phyloP scores from a whole-genome alignment of 2,797 vertebrate genomes.

The Smutsia gigantea region DNA sequence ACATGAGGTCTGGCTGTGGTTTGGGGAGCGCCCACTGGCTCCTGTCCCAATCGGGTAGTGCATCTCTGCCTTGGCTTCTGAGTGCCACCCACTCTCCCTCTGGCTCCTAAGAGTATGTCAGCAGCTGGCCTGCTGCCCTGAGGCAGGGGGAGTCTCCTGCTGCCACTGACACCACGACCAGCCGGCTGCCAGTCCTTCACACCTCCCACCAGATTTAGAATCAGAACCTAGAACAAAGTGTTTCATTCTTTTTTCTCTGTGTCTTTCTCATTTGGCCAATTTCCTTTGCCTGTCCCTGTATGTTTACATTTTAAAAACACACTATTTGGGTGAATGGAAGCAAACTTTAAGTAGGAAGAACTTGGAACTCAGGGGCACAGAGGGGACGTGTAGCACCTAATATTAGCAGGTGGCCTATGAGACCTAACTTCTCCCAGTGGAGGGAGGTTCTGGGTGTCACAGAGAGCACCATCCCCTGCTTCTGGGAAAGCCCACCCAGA shows the following conservation, averaged over 20 bases:
- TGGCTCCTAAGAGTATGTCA: neutral
- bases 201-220: conserved; percentile 64
- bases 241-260: conserved; percentile 27
- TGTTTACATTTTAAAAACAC: conserved; percentile 69
- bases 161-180: neutral
- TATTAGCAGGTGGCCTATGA: neutral
- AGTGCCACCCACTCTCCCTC: conserved; percentile 44
- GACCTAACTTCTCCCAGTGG: neutral
- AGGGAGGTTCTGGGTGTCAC: neutral
- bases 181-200: conserved; percentile 68
- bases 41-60: neutral
- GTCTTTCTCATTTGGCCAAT: conserved; percentile 66
- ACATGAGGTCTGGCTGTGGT: neutral
- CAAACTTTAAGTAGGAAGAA: conserved; percentile 36
- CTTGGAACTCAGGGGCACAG: neutral
- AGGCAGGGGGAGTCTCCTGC: conserved; percentile 37
- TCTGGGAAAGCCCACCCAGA: neutral
- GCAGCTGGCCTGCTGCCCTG: conserved; percentile 47
- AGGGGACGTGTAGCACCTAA: neutral
- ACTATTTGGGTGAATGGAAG: conserved; percentile 43
- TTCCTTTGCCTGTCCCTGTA: conserved; percentile 56
- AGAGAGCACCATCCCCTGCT: neutral
- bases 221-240: conserved; percentile 76
- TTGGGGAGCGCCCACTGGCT: neutral
- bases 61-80: neutral